Evolutionary conservation across 1,140 invertebrate species (phyloP).

Genomic region (Teleogryllus occipitalis): DNA sequence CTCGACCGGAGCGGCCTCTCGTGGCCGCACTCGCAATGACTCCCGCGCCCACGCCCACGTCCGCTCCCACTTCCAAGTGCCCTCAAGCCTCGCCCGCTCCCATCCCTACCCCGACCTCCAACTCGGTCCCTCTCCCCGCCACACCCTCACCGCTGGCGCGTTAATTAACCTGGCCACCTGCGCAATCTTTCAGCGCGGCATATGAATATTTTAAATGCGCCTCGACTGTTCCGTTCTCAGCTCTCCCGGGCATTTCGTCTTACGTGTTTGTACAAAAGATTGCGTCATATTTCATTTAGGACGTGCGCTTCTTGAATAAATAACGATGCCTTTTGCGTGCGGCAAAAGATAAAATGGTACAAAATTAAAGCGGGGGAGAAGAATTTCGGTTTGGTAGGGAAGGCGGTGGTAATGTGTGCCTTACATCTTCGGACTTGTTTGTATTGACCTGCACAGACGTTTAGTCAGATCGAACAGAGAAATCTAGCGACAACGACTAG

Average conservation of each 20-base stretch:
- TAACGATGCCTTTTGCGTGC: neutral
- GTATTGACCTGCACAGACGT: no score
- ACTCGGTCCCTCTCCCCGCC: neutral
- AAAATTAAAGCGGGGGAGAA: neutral
- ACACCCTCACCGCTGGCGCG: neutral
- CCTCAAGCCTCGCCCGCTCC: no score
- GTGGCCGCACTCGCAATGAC: no score
- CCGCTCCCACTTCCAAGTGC: no score
- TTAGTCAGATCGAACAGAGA: no score
- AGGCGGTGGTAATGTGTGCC: neutral
- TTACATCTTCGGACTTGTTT: no score
- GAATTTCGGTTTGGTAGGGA: neutral
- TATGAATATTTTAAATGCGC: slow-evolving; percentile 1
- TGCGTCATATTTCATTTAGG: slow-evolving; percentile 1
- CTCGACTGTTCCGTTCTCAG: neutral
- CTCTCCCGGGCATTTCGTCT: neutral
- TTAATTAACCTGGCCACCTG: neutral
- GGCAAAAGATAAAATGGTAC: neutral
- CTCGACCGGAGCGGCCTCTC: no score
- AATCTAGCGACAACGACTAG: no score
- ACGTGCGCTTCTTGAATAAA: neutral
- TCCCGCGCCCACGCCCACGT: no score
- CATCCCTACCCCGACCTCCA: neutral
- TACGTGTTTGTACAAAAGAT: neutral
- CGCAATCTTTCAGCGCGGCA: neutral